Base-by-base conservation (phyloP, 2,113 vertebrate species). In the Boulengeromyrus knoepffleri region DNA sequence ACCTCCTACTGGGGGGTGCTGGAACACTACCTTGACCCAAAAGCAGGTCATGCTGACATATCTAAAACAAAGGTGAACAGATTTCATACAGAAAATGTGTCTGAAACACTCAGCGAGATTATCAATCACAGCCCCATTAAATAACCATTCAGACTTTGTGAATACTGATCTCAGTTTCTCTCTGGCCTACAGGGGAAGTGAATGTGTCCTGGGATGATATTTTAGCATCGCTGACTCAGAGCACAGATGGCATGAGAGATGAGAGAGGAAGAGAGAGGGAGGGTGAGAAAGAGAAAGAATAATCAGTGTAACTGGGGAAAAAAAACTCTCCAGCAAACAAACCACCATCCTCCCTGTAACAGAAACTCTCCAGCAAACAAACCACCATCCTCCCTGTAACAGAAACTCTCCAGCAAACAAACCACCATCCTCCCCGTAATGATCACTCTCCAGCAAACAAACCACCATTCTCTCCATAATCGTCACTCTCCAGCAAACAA, bases 191-290 rank as follows among this genome's bases (percentile, higher is more conserved):
- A 56, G 50, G 85, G n/a, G 49, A 47, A 87, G 85, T 36, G 50
- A 56, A 36, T 49, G 27, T 49, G 15, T 87, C 15, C 50, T 87
- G 85, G 47, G 84, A 49, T 31, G n/a, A 88, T 50, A 87, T 88
- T 45, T 88, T 47, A 52, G 85, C 50, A 52, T 53, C 36, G n/a
- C 45, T 88, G 87, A 88, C 87, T 88, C 87, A 88, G 87, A 88
- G 53, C 53, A 88, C 87, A 88, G 87, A 88, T 88, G 87, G 87
- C n/a, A 36, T 58, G 19, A 87, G 85, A 53, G 49, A 36, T 58
- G 53, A 87, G 49, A 53, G 49, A 87, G 87, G 56, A 62, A 45
- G 53, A 21, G 53, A 9, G 42, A 66, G 56, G 56, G 56, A 46
- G 87, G 39, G 36, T 21, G 87, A 66, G 36, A 27, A n/a, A 49